These are phyloP conservation scores for Caranx ignobilis DNA, from an alignment of 2,113 vertebrate species.

Conservation along the genomic window DNA sequence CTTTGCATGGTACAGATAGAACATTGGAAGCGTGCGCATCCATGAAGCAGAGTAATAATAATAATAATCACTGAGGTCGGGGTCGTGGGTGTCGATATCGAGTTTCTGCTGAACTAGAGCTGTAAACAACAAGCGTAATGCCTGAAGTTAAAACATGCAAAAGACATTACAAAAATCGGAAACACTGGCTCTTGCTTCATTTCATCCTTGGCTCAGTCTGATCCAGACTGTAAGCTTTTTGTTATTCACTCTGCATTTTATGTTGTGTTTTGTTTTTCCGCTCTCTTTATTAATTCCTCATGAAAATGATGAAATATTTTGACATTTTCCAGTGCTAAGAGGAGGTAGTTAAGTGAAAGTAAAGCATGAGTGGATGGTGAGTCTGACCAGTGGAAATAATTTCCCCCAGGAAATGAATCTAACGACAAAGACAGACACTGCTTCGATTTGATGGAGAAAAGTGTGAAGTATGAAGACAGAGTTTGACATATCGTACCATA, in stretches of 20 bases:
- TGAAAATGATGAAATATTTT: neutral
- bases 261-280: neutral
- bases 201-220: neutral
- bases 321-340: neutral
- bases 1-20: neutral
- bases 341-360: neutral
- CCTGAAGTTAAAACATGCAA: neutral
- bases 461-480: neutral
- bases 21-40: neutral
- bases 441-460: neutral
- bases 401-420: neutral
- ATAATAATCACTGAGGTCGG: neutral
- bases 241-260: neutral
- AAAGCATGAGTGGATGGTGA: no score
- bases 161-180: neutral
- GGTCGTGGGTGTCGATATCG: neutral
- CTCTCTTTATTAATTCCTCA: neutral
- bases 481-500: no score
- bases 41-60: conserved; percentile 6
- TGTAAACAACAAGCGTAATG: conserved; percentile 3
- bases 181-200: neutral
- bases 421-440: neutral
- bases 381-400: neutral
- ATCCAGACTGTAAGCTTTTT: neutral
- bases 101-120: conserved; percentile 12